Conservation (phyloP, 2,113 vertebrate species). For the Cervus canadensis region DNA sequence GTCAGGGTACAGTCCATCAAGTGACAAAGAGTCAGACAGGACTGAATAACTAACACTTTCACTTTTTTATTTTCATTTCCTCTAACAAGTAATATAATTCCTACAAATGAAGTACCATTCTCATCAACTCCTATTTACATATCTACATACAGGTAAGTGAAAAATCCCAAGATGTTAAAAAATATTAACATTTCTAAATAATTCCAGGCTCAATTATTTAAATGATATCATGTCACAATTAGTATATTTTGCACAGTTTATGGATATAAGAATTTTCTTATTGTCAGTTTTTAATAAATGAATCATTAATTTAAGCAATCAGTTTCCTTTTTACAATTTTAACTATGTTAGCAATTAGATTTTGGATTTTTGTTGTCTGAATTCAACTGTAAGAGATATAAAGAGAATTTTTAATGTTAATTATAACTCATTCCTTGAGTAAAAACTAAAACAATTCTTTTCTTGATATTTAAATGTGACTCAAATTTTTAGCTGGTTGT, state of each 20-base stretch:
- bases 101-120: neutral
- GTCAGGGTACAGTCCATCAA: neutral
- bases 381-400: neutral
- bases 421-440: neutral
- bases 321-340: neutral
- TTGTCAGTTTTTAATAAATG: neutral
- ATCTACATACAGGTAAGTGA: neutral
- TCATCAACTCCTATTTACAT: neutral
- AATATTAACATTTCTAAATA: neutral
- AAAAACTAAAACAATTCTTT: neutral
- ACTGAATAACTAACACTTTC: neutral
- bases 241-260: neutral
- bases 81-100: neutral
- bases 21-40: neutral
- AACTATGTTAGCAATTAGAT: neutral
- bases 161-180: neutral
- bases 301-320: neutral
- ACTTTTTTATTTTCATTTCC: neutral
- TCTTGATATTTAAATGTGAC: neutral
- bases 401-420: neutral
- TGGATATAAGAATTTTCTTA: neutral
- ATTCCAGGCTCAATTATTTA: neutral
- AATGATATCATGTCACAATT: neutral
- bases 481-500: neutral
- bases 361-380: neutral